Conservation (phyloP, 2,888 invertebrate species). For the Diploptera punctata region DNA sequence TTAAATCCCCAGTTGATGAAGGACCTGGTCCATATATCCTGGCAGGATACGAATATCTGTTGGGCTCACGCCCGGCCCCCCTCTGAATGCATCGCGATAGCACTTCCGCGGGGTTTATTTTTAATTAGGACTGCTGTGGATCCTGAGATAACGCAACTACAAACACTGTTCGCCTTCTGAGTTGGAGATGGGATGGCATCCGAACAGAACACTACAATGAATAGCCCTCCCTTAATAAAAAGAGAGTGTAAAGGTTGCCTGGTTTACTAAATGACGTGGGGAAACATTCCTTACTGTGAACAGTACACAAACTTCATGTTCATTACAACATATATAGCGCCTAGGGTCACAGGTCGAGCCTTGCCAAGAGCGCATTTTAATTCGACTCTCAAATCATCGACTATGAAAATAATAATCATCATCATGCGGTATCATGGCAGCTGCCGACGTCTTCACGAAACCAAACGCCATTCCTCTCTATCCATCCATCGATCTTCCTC, state of each 20-base stretch:
- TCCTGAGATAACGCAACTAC: conserved; percentile 38
- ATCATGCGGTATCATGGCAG: too few species aligned
- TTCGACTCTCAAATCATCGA: too few species aligned
- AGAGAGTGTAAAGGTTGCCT: not conserved
- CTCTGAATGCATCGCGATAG: too few species aligned
- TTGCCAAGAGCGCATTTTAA: too few species aligned
- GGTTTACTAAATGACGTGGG: not conserved
- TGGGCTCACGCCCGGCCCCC: conserved; percentile 20
- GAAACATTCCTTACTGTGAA: too few species aligned
- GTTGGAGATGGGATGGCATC: conserved; percentile 26
- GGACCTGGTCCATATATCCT: conserved; percentile 37
- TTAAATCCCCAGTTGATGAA: conserved; percentile 40
- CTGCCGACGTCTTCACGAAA: too few species aligned
- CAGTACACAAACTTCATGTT: too few species aligned
- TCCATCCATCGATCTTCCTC: too few species aligned
- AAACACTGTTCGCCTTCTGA: conserved; percentile 29
- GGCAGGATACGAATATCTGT: conserved; percentile 32
- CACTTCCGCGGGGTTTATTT: conserved; percentile 43
- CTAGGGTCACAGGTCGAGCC: too few species aligned
- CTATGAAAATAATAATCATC: too few species aligned
- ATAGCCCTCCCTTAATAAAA: conserved; percentile 17
- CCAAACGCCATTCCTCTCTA: too few species aligned
- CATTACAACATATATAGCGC: too few species aligned
- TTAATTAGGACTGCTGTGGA: conserved; percentile 41
- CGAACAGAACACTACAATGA: conserved; percentile 13